Percentiles rank a stretch among this genome's conserved stretches.
Conservation (phyloP, 2,888 invertebrate genomes). For the Epinotia brunnichana region DNA sequence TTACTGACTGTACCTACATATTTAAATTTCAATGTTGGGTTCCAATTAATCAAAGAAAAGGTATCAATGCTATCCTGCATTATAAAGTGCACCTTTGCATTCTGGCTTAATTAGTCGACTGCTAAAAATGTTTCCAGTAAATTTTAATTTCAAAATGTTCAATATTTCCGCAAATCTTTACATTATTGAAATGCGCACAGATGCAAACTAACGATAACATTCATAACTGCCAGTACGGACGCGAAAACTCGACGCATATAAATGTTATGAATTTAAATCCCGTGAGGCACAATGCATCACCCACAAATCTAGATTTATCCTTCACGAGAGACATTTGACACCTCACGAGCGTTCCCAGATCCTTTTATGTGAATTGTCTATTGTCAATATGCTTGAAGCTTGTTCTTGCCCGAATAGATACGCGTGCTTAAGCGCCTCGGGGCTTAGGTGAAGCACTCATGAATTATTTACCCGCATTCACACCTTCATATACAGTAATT, state of each 20-base stretch:
- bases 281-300: slow-evolving; percentile 47
- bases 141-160: slow-evolving; percentile 7
- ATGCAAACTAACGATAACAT: slow-evolving; percentile 29
- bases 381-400: slow-evolving; percentile 58
- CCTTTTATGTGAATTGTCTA: slow-evolving; percentile 67
- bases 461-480: slow-evolving; percentile 73
- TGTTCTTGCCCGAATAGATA: slow-evolving; percentile 38
- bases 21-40: neutral
- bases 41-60: neutral
- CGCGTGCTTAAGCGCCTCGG: slow-evolving; percentile 48
- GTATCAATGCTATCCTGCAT: neutral
- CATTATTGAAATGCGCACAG: slow-evolving; percentile 27
- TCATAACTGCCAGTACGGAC: slow-evolving; percentile 21
- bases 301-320: slow-evolving; percentile 63
- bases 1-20: too few relatives aligned
- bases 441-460: slow-evolving; percentile 71
- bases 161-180: slow-evolving; percentile 5
- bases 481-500: slow-evolving; percentile 61
- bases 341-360: slow-evolving; percentile 59
- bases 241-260: slow-evolving; percentile 28
- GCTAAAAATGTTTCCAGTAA: slow-evolving; percentile 14
- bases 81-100: neutral
- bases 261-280: slow-evolving; percentile 39
- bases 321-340: slow-evolving; percentile 64
- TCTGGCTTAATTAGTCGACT: neutral